Evolutionary conservation across 2,797 vertebrate species (phyloP).

Genomic region (Esox lucius): DNA sequence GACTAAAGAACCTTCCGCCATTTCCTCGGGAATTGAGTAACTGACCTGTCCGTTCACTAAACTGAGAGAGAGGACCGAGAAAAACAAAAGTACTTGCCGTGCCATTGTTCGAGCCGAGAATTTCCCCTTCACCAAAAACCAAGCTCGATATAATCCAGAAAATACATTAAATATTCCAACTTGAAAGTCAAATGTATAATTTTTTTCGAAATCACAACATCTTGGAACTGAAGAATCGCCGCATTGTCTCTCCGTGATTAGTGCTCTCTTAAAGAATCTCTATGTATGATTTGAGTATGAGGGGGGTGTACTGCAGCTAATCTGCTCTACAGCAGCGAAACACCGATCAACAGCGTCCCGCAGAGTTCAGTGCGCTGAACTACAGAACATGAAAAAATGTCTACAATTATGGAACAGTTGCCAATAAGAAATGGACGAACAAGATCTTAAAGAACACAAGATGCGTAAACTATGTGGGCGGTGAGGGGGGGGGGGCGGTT

Average conservation of each 20-base stretch:
- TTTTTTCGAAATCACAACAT: background rate
- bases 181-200: background rate
- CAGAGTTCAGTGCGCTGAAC: no score
- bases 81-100: constrained; percentile 28
- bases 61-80: constrained; percentile 29
- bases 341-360: no score
- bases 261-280: no score
- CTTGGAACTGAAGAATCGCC: background rate
- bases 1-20: constrained; percentile 64
- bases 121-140: background rate
- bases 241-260: background rate
- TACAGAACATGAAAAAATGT: no score
- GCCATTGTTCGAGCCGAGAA: constrained; percentile 32
- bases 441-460: no score
- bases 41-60: constrained; percentile 39
- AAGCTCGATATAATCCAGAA: background rate
- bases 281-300: no score
- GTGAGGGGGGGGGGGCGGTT: no score
- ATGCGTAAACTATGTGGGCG: no score
- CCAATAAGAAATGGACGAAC: no score
- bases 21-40: constrained; percentile 64
- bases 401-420: no score
- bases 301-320: no score
- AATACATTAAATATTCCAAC: background rate
- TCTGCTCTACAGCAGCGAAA: no score